A percentile compares a stretch with the other conserved stretches of the same genome.
Evolutionary conservation across 2,888 invertebrate genomes (phyloP).

Genomic region (Sphaerophoria taeniata): DNA sequence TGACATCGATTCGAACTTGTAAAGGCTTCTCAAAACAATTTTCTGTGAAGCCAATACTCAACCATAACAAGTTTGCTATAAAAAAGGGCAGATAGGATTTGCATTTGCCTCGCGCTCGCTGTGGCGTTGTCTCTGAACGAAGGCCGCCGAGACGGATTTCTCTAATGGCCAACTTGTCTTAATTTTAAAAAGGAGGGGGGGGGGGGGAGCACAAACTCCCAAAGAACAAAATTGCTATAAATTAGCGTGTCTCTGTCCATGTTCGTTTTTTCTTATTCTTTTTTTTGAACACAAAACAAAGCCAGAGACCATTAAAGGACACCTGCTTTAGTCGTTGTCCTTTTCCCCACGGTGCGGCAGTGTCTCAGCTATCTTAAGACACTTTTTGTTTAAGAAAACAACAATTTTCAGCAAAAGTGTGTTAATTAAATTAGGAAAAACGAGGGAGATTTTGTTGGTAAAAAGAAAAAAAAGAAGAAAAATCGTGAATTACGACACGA

Average conservation of each 20-base stretch:
- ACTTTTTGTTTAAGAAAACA: conserved; percentile 17
- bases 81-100: conserved; percentile 61
- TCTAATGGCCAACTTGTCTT: conserved; percentile 52
- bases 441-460: conserved; percentile 11
- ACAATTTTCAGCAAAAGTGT: conserved; percentile 32
- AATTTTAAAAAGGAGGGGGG: conserved; percentile 2
- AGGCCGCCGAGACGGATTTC: conserved; percentile 35
- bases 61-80: not conserved
- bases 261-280: conserved; percentile 36
- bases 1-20: no score
- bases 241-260: conserved; percentile 66
- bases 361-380: conserved; percentile 7
- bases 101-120: conserved; percentile 51
- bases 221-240: conserved; percentile 36
- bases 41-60: not conserved
- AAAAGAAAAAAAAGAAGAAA: not conserved
- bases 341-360: not conserved
- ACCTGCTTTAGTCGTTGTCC: conserved; percentile 58
- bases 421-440: conserved; percentile 63
- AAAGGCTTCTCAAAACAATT: not conserved
- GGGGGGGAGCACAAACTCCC: not conserved
- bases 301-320: conserved; percentile 50
- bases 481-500: conserved; percentile 32
- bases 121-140: conserved; percentile 52
- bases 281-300: conserved; percentile 17